Percentiles rank a stretch among this genome's conserved stretches.
Evolutionary conservation across 2,113 vertebrate species (phyloP).

Genomic region (Triplophysa tibetana): DNA sequence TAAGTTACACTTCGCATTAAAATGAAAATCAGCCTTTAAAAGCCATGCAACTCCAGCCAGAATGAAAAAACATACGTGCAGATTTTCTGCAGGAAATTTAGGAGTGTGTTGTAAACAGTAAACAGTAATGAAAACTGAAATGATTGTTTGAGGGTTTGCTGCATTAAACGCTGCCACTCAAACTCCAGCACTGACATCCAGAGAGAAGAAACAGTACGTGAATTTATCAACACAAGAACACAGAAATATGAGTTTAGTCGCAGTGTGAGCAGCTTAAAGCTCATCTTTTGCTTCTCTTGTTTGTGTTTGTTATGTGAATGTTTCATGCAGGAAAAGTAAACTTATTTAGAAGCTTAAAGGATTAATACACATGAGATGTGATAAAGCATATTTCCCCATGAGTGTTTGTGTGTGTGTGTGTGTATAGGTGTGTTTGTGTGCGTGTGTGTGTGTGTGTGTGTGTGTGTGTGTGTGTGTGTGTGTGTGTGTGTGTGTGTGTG

Average conservation of each 20-base stretch:
- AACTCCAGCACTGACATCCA: slow-evolving; percentile 65
- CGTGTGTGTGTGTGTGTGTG: neutral
- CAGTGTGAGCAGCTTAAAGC: slow-evolving; percentile 66
- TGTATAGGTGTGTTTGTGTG: slow-evolving; percentile 25
- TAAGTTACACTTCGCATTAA: neutral
- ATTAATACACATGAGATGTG: slow-evolving; percentile 68
- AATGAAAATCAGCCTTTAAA: neutral
- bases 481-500: slow-evolving; percentile 7
- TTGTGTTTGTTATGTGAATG: slow-evolving; percentile 70
- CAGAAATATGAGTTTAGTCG: slow-evolving; percentile 71
- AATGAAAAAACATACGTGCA: too few species aligned
- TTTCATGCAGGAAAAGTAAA: slow-evolving; percentile 72
- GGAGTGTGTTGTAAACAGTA: too few species aligned
- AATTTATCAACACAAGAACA: slow-evolving; percentile 61
- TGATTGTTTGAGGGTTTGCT: too few species aligned
- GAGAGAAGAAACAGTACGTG: slow-evolving; percentile 52
- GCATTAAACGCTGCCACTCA: slow-evolving; percentile 12
- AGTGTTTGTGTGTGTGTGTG: neutral
- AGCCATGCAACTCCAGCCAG: too few species aligned
- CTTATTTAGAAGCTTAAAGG: slow-evolving; percentile 68
- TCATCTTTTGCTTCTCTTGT: slow-evolving; percentile 67
- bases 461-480: neutral
- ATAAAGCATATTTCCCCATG: slow-evolving; percentile 12
- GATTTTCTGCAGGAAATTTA: too few species aligned
- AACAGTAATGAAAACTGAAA: too few species aligned